Percentiles rank a stretch among this genome's conserved stretches.
phyloP scores from a whole-genome alignment of 2,113 vertebrate genomes.

The Daphoenositta chrysoptera region DNA sequence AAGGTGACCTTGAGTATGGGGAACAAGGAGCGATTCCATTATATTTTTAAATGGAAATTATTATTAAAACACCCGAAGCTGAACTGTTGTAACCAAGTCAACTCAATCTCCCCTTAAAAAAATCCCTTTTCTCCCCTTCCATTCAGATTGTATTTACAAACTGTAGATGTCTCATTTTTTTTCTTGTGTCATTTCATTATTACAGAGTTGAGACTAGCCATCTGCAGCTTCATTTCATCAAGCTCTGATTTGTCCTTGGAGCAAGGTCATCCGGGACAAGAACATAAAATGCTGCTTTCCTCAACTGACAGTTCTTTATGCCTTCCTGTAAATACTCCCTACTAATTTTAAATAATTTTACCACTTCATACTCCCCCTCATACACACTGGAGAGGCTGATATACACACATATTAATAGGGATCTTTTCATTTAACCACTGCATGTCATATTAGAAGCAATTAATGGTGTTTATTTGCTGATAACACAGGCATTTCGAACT shows the following conservation, averaged over 20 bases:
- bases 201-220: constrained; percentile 70
- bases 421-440: constrained; percentile 37
- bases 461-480: constrained; percentile 63
- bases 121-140: constrained; percentile 11
- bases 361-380: constrained; percentile 32
- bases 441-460: constrained; percentile 45
- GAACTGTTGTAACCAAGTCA: constrained; percentile 44
- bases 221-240: constrained; percentile 72
- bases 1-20: constrained; percentile 1
- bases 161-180: constrained; percentile 54
- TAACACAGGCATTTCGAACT: constrained; percentile 50
- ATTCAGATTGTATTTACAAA: constrained; percentile 60
- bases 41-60: constrained; percentile 27
- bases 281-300: constrained; percentile 69
- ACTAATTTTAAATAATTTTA: constrained; percentile 59
- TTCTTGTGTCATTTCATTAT: constrained; percentile 61
- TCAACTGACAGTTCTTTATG: constrained; percentile 63
- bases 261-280: constrained; percentile 66
- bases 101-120: constrained; percentile 40
- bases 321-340: constrained; percentile 64
- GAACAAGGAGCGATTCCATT: neutral
- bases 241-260: constrained; percentile 72
- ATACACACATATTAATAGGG: constrained; percentile 29
- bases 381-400: neutral
- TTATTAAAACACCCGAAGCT: constrained; percentile 28